phyloP scores from a whole-genome alignment of 2,113 vertebrate species.

The Aramus guarauna region DNA sequence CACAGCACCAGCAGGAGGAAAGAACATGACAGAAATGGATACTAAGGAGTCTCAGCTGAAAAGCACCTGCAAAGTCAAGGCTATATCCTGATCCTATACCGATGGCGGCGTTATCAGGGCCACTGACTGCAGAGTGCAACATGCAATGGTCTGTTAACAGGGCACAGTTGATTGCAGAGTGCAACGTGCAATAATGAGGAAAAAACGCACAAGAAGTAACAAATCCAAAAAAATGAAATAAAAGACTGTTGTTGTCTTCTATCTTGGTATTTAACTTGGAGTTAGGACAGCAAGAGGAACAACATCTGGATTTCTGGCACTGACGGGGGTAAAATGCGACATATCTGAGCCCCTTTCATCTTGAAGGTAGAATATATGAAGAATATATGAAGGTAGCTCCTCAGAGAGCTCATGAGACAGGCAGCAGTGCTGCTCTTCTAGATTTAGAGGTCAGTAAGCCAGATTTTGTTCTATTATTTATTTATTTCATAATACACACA shows the following conservation, averaged over 20 bases:
- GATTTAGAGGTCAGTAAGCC: conserved; percentile 13
- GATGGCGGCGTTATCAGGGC: not conserved
- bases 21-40: not conserved
- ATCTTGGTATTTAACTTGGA: not conserved
- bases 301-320: not conserved
- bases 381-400: not conserved
- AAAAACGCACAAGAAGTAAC: not conserved
- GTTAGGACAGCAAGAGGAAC: not conserved
- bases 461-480: not conserved
- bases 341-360: not conserved
- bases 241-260: not conserved
- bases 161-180: not conserved
- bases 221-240: not conserved
- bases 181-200: not conserved
- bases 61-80: not conserved
- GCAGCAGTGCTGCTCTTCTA: not conserved
- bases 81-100: not conserved
- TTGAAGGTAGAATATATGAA: not conserved
- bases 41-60: not conserved
- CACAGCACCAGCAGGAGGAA: not conserved
- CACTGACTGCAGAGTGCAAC: not conserved
- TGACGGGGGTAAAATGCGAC: not conserved
- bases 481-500: not conserved
- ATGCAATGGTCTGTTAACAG: no score
- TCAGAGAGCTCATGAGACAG: not conserved